Evolutionary conservation across 2,888 invertebrate genomes (phyloP), one percentile per base, ranked within the genome.

Genomic region (Agonopterix heracliana): DNA sequence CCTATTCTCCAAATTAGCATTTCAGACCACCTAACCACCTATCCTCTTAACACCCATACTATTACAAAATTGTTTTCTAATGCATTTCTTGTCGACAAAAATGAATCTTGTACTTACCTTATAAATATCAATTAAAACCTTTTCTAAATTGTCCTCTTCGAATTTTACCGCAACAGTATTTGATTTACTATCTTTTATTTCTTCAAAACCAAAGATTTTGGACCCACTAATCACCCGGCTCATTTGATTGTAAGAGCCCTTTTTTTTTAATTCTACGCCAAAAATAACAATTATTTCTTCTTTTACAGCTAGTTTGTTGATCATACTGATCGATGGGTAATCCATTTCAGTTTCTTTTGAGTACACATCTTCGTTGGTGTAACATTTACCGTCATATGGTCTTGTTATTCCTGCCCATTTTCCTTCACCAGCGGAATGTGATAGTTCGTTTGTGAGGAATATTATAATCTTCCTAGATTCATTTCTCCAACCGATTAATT

Each of bases 361-460:
- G 69, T 94, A 94, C 3, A 47, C 48, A 48, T 81, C 77, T 14
- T 91, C 60, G 36, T 74, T 46, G 60, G 92, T 85, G 62, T 95
- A 92, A 60, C 95, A 95, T 54, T 84, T 68, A 1, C 92, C 93
- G 66, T 95, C 94, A 61, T 94, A 94, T 0, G 94, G 94, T 59
- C 91, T 88, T 34, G 92, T 84, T 26, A 93, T 90, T 0, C 93
- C 93, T 1, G 90, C 92, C 36, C 91, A 74, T 81, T 92, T 92
- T 43, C 95, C 96, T 71, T 96, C 95, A 0, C 95, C 95, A 17
- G 95, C 95, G 58, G 82, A 76, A 71, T 97, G 97, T 66, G 93
- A 96, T 2, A 90, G 84, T 1, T 92, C 94, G 73, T 96, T 94
- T 1, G 95, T 95, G 1, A 95, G 91, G 59, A 95, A 92, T 0